Conservation (phyloP, 2,888 invertebrate species). For the Cephus nigrinus region DNA sequence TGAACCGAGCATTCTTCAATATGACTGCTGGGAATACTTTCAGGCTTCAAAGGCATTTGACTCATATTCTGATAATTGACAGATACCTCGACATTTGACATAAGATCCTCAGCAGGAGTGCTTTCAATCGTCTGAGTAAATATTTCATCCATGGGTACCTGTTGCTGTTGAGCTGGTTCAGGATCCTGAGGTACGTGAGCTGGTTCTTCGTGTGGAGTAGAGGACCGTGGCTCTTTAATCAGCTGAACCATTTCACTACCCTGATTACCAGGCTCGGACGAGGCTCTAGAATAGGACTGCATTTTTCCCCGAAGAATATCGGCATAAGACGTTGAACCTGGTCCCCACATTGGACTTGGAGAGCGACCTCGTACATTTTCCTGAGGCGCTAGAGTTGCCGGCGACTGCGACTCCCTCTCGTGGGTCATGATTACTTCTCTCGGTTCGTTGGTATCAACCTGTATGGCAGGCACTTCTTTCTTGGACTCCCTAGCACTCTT, state of each 20-base stretch:
- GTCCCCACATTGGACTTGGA: slow-evolving; percentile 79
- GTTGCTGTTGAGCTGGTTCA: background rate
- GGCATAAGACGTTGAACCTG: slow-evolving; percentile 81
- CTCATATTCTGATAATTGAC: background rate
- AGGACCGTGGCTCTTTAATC: slow-evolving; percentile 16
- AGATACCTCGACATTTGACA: background rate
- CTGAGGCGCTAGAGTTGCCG: slow-evolving; percentile 41
- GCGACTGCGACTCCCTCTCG: background rate
- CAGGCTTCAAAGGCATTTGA: background rate
- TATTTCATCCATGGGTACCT: background rate
- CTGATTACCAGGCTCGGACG: slow-evolving; percentile 25
- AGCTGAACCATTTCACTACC: slow-evolving; percentile 38
- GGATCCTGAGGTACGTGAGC: background rate
- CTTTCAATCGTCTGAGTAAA: background rate
- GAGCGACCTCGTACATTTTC: slow-evolving; percentile 69
- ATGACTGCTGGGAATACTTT: background rate
- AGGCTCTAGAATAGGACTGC: slow-evolving; percentile 14
- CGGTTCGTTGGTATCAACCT: slow-evolving; percentile 13
- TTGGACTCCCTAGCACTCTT: slow-evolving; percentile 4
- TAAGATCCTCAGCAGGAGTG: background rate
- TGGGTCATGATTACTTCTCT: slow-evolving; percentile 6
- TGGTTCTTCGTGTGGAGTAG: background rate
- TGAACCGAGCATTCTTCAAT: background rate
- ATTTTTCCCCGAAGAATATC: slow-evolving; percentile 77
- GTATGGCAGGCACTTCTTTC: slow-evolving; percentile 15